phyloP scores from a whole-genome alignment of 92 coral and sea anemone species.

The Scolanthus callimorphus region DNA sequence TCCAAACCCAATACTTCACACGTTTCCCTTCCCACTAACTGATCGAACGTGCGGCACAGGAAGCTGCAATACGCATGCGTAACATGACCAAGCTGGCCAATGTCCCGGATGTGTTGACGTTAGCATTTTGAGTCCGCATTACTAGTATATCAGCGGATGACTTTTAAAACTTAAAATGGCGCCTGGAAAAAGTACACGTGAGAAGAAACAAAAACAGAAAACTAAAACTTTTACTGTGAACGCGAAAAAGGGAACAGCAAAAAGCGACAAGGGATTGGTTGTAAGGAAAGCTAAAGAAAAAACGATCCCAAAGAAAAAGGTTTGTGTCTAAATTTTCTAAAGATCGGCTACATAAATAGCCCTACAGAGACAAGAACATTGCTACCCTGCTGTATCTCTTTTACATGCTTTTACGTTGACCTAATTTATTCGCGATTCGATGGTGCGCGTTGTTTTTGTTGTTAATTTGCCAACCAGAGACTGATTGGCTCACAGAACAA shows the following conservation, averaged over 20 bases:
- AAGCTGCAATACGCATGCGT: slow-evolving; percentile 58
- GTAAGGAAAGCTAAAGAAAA: slow-evolving; percentile 43
- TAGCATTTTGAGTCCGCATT: slow-evolving; percentile 8
- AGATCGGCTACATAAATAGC: no score
- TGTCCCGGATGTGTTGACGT: slow-evolving; percentile 56
- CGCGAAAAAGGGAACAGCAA: slow-evolving; percentile 1
- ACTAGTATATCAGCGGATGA: no score
- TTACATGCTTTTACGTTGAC: no score
- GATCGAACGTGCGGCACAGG: slow-evolving; percentile 50
- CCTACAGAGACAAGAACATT: no score
- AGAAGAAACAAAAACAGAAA: slow-evolving; percentile 3
- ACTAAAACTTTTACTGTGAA: slow-evolving; percentile 16
- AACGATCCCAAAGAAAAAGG: slow-evolving; percentile 39
- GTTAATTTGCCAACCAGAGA: no score
- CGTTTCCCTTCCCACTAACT: slow-evolving; percentile 42
- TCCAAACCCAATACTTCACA: slow-evolving; percentile 10
- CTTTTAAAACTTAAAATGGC: slow-evolving; percentile 37
- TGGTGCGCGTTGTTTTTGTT: no score
- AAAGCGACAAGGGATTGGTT: slow-evolving; percentile 11
- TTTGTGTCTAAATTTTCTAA: no score
- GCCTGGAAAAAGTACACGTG: slow-evolving; percentile 28
- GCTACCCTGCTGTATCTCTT: no score
- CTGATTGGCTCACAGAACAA: no score
- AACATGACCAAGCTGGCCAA: slow-evolving; percentile 16
- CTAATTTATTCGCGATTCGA: no score